Evolutionary conservation across 2,113 vertebrate species (phyloP).

Genomic region (Thermophis baileyi): DNA sequence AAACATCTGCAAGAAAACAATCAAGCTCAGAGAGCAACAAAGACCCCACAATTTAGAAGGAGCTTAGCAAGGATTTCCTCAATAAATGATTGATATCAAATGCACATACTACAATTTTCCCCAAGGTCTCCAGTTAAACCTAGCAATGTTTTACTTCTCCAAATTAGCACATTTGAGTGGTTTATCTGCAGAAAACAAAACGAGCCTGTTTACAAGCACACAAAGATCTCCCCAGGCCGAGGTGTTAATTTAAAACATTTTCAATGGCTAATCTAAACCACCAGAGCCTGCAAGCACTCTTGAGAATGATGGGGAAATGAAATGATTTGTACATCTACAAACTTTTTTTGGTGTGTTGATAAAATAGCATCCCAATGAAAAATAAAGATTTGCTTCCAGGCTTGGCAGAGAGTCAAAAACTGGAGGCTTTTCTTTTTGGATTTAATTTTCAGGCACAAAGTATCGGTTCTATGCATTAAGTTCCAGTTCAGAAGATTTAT

Average conservation of each 20-base stretch:
- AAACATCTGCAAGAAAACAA: not conserved
- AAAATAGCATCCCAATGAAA: not conserved
- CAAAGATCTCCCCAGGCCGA: not conserved
- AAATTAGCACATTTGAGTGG: not conserved
- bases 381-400: not conserved
- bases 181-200: not conserved
- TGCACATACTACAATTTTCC: too few species aligned
- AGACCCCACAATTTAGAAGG: not conserved
- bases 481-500: not conserved
- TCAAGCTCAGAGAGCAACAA: not conserved
- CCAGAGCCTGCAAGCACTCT: conserved; percentile 35
- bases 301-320: conserved; percentile 39
- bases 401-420: not conserved
- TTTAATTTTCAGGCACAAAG: not conserved
- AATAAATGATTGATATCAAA: too few species aligned
- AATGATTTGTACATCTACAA: conserved; percentile 31
- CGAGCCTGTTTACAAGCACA: not conserved
- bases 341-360: not conserved
- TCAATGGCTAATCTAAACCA: conserved; percentile 13
- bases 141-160: not conserved
- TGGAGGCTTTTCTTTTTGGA: not conserved
- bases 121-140: not conserved
- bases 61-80: not conserved
- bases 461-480: not conserved
- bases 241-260: conserved; percentile 5